Base-by-base conservation (phyloP, 2,888 invertebrate species). In the Oxytorus armatus region DNA sequence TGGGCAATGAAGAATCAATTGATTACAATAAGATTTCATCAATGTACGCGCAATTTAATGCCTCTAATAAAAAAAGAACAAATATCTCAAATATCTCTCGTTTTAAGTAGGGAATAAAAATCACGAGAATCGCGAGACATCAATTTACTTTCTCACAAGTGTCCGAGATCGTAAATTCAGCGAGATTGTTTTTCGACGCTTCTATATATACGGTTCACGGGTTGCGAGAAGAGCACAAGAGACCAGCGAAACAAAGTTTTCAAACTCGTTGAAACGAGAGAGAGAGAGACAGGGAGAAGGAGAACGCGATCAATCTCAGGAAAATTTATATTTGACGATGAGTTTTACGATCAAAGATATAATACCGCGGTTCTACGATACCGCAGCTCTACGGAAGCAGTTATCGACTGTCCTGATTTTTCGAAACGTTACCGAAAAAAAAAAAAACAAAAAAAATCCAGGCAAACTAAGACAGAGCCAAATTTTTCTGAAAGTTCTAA, bases 341-440 rank as follows among this genome's bases (percentile, higher is more conserved):
- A 70, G 21, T 42, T 77, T 77, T 42, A 77, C 39, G 77, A 77
- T 59, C 49, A 14, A 72, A 72, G 11, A 39, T 33, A 33, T 59
- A 29, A 57, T 65, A 65, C 55, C 53, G 33, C 36, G n/a, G 29
- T 29, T 29, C 53, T 14, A 49, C 23, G 18, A 55, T 25, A 29
- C 47, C 11, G 57, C n/a, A 49, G 14, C 36, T 5, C 29, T 29
- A 11, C 29, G 3, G 14, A 5, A 55, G 55, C 1, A 16, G 18
- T 7, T 29, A 33, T 51, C 18, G 49, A 29, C 11, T 4, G 47
- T 33, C 16, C 25, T 8, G 14, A 49, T 44, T 39, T 63, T 57
- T 3, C 16, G 39, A n/a, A 44, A 5, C 25, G 55, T 47, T 25
- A 29, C 10, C 1, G 36, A 49, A 39, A n/a, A n/a, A n/a, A n/a